phyloP scores from a whole-genome alignment of 64 coral and sea anemone genomes.

The Pocillopora damicornis region DNA sequence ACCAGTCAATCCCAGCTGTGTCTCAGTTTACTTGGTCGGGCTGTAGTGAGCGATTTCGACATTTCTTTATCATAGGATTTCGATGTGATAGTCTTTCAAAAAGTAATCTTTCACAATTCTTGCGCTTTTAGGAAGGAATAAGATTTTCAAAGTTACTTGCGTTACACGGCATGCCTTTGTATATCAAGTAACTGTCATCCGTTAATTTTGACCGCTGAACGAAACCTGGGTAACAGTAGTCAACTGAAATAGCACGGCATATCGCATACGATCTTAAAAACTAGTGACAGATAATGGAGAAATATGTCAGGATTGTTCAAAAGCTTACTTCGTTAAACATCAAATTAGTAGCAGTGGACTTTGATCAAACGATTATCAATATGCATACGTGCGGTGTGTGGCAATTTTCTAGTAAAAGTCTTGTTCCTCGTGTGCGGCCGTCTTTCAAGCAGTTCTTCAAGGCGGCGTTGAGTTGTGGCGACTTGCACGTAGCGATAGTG shows the following conservation, averaged over 20 bases:
- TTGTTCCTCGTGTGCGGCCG: slow-evolving; percentile 81
- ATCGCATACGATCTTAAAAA: too few relatives aligned
- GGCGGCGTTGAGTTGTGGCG: slow-evolving; percentile 46
- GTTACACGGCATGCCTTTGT: not conserved
- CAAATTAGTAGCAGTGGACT: slow-evolving; percentile 94
- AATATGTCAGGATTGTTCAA: slow-evolving; percentile 80
- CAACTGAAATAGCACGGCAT: too few relatives aligned
- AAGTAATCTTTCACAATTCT: too few relatives aligned
- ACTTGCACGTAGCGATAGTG: slow-evolving; percentile 78
- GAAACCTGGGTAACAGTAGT: not conserved
- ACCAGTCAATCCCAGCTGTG: too few relatives aligned
- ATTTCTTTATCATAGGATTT: too few relatives aligned
- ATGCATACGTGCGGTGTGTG: slow-evolving; percentile 84
- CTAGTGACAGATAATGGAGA: slow-evolving; percentile 41
- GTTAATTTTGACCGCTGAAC: not conserved
- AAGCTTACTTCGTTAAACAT: slow-evolving; percentile 64
- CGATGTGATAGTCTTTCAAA: too few relatives aligned
- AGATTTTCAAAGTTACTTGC: not conserved
- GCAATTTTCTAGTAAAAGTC: slow-evolving; percentile 78
- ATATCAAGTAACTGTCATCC: not conserved
- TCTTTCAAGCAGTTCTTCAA: slow-evolving; percentile 84
- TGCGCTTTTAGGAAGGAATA: not conserved
- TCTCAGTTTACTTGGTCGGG: too few relatives aligned
- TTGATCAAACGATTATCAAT: slow-evolving; percentile 90
- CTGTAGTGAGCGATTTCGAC: too few relatives aligned